phyloP scores from a whole-genome alignment of 2,888 invertebrate genomes.

The Capitulum mitella region DNA sequence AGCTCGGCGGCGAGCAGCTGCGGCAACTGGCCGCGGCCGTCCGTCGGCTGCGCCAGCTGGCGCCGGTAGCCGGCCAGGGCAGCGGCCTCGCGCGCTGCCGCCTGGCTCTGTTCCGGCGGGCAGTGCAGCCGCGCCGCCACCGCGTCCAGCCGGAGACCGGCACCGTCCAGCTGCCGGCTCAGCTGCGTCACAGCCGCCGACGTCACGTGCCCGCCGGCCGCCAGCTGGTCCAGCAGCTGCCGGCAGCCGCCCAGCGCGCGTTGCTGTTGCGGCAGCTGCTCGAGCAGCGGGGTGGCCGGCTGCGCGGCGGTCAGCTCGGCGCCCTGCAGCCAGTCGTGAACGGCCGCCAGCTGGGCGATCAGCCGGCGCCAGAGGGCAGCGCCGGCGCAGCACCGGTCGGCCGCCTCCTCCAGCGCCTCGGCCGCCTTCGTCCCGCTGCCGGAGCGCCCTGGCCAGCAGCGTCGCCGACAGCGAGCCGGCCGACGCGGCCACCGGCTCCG shows the following conservation, averaged over 20 bases:
- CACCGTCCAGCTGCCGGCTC: neutral
- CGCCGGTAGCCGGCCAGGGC: neutral
- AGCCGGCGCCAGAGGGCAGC: constrained; percentile 61
- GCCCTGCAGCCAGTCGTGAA: constrained; percentile 69
- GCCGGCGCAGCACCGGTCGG: constrained; percentile 70
- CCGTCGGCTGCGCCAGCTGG: neutral
- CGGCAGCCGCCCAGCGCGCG: neutral
- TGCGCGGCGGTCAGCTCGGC: constrained; percentile 47
- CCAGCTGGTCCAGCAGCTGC: neutral
- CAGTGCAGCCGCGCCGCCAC: neutral
- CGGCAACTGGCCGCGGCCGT: neutral
- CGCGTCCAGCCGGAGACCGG: neutral
- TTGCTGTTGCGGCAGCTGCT: constrained; percentile 2
- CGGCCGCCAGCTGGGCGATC: constrained; percentile 79
- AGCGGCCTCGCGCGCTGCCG: constrained; percentile 30
- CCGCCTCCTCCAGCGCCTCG: constrained; percentile 70
- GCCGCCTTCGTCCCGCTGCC: constrained; percentile 66
- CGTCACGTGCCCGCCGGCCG: neutral
- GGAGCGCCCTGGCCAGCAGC: constrained; percentile 56
- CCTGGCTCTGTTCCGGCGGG: neutral
- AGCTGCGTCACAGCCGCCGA: neutral
- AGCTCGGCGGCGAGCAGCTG: neutral
- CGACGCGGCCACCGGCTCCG: neutral
- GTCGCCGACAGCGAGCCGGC: neutral
- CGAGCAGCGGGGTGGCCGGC: constrained; percentile 45